Percentiles rank a stretch among this genome's conserved stretches.
phyloP scores from a whole-genome alignment of 30 jellyfish, hydroid and myxozoan species.

The Catostylus mosaicus region DNA sequence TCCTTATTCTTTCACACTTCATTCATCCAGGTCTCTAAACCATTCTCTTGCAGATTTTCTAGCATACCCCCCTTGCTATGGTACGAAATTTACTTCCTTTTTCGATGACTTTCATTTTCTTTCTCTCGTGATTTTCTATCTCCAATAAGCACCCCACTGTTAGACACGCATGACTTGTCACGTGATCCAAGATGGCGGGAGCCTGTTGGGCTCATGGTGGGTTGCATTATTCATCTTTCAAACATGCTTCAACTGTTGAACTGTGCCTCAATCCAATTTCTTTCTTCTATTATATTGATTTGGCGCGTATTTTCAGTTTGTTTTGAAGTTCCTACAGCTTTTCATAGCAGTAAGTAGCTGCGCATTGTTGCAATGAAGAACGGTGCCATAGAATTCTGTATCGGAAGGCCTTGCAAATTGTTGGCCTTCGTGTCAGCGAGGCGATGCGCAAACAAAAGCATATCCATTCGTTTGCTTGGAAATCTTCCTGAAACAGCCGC shows the following conservation, averaged over 20 bases:
- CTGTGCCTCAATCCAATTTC: not conserved
- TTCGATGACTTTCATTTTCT: not conserved
- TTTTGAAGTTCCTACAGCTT: not conserved
- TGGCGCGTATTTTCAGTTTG: not conserved
- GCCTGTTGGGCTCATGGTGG: not conserved
- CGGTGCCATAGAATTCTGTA: not conserved
- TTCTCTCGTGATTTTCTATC: not conserved
- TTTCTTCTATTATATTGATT: not conserved
- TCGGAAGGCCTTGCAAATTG: conserved; percentile 5
- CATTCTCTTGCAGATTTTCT: too few relatives aligned
- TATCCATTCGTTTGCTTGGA: not conserved
- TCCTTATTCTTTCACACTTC: too few relatives aligned
- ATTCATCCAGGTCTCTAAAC: too few relatives aligned
- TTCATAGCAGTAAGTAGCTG: not conserved
- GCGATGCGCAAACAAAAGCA: not conserved
- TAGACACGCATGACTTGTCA: not conserved
- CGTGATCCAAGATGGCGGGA: not conserved
- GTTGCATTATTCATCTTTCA: not conserved
- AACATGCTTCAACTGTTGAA: not conserved
- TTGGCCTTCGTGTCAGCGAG: not conserved
- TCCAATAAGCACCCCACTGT: not conserved
- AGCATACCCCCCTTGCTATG: too few relatives aligned
- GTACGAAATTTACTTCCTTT: not conserved
- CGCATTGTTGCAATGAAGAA: not conserved
- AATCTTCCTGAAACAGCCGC: conserved; percentile 19